Percentiles rank a stretch among this genome's conserved stretches.
Evolutionary conservation across 2,888 invertebrate genomes (phyloP).

Genomic region (Ornithoptera alexandrae): DNA sequence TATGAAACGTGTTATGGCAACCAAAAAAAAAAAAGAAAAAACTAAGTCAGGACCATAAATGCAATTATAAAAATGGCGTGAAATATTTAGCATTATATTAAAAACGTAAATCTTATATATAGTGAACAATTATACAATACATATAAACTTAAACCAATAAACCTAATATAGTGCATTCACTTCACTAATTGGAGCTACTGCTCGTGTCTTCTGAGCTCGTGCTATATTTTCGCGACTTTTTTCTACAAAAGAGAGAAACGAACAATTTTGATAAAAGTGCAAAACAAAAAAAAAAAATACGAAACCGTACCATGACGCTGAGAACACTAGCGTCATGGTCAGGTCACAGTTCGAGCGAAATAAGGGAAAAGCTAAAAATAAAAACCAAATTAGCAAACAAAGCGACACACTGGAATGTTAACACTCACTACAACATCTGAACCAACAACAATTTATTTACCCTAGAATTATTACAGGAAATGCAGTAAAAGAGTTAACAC

Average conservation of each 20-base stretch:
- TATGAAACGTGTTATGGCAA: conserved; percentile 8
- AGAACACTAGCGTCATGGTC: conserved; percentile 7
- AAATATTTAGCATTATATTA: conserved; percentile 32
- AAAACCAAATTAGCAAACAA: conserved; percentile 45
- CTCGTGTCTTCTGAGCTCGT: conserved; percentile 73
- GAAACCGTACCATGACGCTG: conserved; percentile 44
- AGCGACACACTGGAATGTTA: conserved; percentile 64
- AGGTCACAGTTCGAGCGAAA: conserved; percentile 32
- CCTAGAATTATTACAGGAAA: background rate
- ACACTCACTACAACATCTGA: conserved; percentile 36
- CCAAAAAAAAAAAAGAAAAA: background rate
- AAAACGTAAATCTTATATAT: conserved; percentile 30
- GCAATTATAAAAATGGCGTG: conserved; percentile 30
- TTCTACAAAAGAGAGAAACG: conserved; percentile 72
- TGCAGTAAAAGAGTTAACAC: background rate
- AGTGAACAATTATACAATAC: conserved; percentile 42
- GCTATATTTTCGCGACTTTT: conserved; percentile 74
- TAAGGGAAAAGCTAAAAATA: conserved; percentile 40
- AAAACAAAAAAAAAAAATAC: conserved; percentile 56
- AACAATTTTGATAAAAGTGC: conserved; percentile 40
- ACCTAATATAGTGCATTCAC: conserved; percentile 56
- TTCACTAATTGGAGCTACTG: conserved; percentile 72
- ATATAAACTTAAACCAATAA: conserved; percentile 53
- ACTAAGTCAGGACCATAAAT: conserved; percentile 16
- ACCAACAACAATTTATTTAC: conserved; percentile 29